Conservation (phyloP, 2,113 vertebrate species). For the Gallinago undulata region DNA sequence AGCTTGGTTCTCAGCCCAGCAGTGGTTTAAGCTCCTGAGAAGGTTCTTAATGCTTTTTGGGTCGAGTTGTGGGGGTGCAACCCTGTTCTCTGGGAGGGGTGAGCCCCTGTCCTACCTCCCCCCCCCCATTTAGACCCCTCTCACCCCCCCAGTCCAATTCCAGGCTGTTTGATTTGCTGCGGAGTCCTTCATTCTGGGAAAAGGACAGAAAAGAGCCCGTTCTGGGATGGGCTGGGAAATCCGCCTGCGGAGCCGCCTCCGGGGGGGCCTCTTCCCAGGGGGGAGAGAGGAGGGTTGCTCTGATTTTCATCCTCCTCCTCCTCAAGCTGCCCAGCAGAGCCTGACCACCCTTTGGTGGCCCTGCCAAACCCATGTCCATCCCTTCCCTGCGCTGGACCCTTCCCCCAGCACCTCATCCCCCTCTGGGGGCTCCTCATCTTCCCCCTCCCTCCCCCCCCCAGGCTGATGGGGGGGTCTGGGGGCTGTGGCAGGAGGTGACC, state of each 20-base stretch:
- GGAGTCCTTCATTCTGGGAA: neutral
- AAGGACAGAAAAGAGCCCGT: neutral
- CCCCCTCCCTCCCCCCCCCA: neutral
- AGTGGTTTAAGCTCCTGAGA: fast-evolving
- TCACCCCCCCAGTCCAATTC: fast-evolving
- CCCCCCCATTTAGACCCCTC: fast-evolving
- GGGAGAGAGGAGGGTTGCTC: neutral
- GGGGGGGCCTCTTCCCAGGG: neutral
- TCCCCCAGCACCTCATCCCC: neutral
- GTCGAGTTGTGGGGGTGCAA: neutral
- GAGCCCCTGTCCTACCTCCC: too few species aligned
- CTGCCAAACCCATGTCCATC: fast-evolving
- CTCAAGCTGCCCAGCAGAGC: neutral
- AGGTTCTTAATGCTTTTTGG: neutral
- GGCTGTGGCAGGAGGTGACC: neutral
- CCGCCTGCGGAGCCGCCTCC: fast-evolving
- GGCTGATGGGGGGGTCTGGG: fast-evolving
- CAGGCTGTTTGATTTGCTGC: fast-evolving
- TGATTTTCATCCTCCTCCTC: neutral
- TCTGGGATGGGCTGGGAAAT: fast-evolving
- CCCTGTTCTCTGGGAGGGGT: neutral
- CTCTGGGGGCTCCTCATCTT: neutral
- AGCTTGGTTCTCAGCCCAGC: neutral
- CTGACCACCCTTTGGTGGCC: neutral
- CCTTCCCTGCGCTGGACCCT: fast-evolving